Percentiles rank a stretch among this genome's conserved stretches.
Evolutionary conservation across 2,113 vertebrate genomes (phyloP).

Genomic region (Takifugu flavidus): DNA sequence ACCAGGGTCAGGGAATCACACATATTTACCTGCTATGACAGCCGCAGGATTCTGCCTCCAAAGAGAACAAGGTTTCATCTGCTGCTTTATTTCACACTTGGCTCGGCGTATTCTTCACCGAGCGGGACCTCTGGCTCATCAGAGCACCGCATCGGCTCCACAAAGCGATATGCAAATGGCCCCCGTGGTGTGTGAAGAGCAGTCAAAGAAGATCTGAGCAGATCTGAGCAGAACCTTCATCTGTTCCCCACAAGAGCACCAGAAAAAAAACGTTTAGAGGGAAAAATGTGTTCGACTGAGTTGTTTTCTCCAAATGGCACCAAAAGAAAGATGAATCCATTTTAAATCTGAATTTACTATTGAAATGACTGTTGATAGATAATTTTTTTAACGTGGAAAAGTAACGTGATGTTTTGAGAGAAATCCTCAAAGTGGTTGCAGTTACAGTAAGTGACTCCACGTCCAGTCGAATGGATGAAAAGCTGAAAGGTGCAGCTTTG

Average conservation of each 20-base stretch:
- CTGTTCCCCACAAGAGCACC: too few species aligned
- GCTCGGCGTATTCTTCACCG: slow-evolving; percentile 56
- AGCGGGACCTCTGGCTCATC: slow-evolving; percentile 48
- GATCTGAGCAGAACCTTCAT: slow-evolving; percentile 15
- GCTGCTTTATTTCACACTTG: slow-evolving; percentile 69
- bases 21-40: slow-evolving; percentile 7
- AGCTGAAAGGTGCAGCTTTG: background rate
- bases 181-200: slow-evolving; percentile 14
- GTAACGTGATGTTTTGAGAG: too few species aligned
- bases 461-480: background rate
- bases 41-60: slow-evolving; percentile 2
- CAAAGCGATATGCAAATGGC: slow-evolving; percentile 64
- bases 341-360: too few species aligned
- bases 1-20: too few species aligned
- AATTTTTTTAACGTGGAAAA: too few species aligned
- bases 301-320: too few species aligned
- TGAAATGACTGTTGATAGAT: too few species aligned
- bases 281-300: too few species aligned
- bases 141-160: slow-evolving; percentile 22
- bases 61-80: slow-evolving; percentile 54
- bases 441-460: slow-evolving; percentile 12
- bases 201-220: slow-evolving; percentile 7
- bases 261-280: too few species aligned
- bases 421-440: background rate
- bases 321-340: too few species aligned